These are phyloP conservation scores for Sakesphorus luctuosus DNA, from an alignment of 2,113 vertebrate genomes.

Conservation along the genomic window DNA sequence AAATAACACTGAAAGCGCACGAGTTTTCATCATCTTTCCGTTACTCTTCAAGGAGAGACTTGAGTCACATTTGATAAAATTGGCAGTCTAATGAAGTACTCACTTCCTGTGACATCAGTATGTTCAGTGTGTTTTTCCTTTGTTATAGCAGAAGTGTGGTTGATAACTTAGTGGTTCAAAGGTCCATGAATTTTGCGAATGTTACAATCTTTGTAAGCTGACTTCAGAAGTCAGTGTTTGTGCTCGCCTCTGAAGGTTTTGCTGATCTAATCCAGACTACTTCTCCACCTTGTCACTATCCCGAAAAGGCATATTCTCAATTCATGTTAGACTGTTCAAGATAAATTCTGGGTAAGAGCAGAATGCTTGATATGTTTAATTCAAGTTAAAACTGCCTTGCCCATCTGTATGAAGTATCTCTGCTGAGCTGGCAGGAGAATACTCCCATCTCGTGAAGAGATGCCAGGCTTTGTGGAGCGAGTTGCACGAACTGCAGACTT, in stretches of 20 bases:
- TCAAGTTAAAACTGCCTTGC: background rate
- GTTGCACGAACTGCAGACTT: background rate
- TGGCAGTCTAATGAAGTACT: background rate
- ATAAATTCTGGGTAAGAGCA: background rate
- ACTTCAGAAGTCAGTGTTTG: background rate
- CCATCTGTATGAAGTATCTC: background rate
- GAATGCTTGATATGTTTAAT: background rate
- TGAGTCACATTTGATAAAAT: slow-evolving; percentile 18
- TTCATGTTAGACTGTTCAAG: background rate
- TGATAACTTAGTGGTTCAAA: background rate
- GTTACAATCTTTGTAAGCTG: rapidly evolving
- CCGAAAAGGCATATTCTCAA: background rate
- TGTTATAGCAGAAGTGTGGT: background rate
- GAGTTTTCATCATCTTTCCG: background rate
- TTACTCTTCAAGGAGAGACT: background rate
- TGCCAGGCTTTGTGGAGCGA: background rate
- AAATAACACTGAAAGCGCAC: background rate
- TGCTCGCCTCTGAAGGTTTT: background rate
- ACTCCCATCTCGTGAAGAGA: background rate
- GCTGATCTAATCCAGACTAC: rapidly evolving
- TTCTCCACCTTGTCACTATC: background rate
- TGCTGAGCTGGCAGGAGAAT: background rate
- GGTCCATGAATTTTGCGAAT: background rate
- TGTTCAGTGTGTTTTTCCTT: slow-evolving; percentile 31
- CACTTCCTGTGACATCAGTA: slow-evolving; percentile 42